A percentile compares a stretch with the other conserved stretches of the same genome.
phyloP scores from a whole-genome alignment of 2,797 vertebrate genomes.

The Clamator glandarius region DNA sequence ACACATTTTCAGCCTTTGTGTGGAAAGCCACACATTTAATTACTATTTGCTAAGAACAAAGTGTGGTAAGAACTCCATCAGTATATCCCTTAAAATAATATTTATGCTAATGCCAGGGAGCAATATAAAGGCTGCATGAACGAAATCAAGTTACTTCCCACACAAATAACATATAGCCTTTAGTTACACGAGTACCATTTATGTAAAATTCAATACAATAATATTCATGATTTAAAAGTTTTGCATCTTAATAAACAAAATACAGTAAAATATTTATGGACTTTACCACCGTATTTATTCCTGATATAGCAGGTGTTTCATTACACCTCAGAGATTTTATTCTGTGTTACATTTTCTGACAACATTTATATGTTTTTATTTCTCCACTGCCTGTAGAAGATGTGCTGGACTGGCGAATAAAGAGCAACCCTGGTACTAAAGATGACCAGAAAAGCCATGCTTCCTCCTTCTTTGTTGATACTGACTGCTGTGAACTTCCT shows the following conservation, averaged over 20 bases:
- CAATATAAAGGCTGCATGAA: background rate
- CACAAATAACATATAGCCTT: background rate
- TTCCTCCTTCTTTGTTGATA: background rate
- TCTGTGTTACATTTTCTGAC: background rate
- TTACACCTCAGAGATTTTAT: background rate
- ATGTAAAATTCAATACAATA: background rate
- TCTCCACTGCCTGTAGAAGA: background rate
- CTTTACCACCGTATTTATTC: background rate
- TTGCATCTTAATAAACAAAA: background rate
- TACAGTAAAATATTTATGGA: background rate
- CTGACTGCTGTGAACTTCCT: background rate
- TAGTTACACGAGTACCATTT: background rate
- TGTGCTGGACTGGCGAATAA: background rate
- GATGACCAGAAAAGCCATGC: background rate
- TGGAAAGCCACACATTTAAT: background rate
- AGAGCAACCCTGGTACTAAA: background rate
- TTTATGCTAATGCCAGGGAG: constrained; percentile 18
- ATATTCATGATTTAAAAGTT: background rate
- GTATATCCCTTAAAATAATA: background rate
- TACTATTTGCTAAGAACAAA: background rate
- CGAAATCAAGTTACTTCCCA: background rate
- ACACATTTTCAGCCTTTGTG: background rate
- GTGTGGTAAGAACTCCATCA: background rate
- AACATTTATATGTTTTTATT: background rate
- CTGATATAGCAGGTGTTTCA: background rate